Conservation (phyloP, 2,113 vertebrate genomes). For the Fulica atra region DNA sequence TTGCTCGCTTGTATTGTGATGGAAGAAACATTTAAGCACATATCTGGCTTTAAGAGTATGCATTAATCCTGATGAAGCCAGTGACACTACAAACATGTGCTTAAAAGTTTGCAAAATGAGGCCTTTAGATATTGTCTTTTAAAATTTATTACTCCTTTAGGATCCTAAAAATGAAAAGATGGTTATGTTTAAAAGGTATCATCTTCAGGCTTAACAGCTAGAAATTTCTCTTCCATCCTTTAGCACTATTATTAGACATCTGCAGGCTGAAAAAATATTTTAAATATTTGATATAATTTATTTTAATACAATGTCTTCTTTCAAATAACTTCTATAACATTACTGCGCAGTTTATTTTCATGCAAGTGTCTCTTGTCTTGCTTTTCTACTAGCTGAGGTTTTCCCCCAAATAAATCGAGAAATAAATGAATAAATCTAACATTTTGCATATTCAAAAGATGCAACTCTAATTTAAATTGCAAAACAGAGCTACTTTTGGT, state of each 20-base stretch:
- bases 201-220: neutral
- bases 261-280: neutral
- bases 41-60: neutral
- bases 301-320: neutral
- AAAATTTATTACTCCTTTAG: neutral
- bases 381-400: neutral
- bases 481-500: neutral
- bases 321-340: neutral
- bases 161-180: neutral
- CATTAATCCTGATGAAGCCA: neutral
- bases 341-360: neutral
- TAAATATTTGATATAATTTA: neutral
- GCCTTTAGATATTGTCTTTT: neutral
- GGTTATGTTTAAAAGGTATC: neutral
- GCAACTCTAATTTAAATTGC: constrained; percentile 21
- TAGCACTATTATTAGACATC: neutral
- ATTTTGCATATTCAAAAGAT: neutral
- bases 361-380: neutral
- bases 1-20: neutral
- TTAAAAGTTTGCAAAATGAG: neutral
- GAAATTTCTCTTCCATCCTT: neutral
- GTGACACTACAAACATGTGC: neutral
- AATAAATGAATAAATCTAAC: neutral
- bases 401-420: neutral
- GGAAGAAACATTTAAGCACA: neutral